Base-by-base conservation (phyloP, 2,113 vertebrate genomes). In the Diadophis punctatus region DNA sequence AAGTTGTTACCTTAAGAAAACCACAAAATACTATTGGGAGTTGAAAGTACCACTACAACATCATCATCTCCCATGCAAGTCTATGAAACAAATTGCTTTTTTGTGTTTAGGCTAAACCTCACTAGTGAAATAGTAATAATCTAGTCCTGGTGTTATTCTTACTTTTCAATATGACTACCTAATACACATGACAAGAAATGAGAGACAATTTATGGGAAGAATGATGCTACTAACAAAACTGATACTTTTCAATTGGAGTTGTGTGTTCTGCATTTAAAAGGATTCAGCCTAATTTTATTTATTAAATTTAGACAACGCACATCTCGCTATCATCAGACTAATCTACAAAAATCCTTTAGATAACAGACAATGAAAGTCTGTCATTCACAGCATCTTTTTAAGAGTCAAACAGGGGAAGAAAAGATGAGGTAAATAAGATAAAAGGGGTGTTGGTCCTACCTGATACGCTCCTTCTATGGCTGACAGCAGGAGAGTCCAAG, bases 361-460 rank as follows among this genome's bases (percentile, higher is more conserved):
- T 34, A 88, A 30, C 20, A 88, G 52, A 48, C 22, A 48, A 10
- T 48, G 22, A 27, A 11, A 46, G 23, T 48, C 60, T 63, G 60
- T 30, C 84, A 25, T 25, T 86, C 14, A 80, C 11, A 46, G 39
- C 43, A 48, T 48, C 11, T 86, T 9, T 49, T 46, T 43, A 4
- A 48, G 39, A 48, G 23, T 86, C 4, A 48, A 85, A 23, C 43
- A 52, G 90, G 88, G 91, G 51, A 88, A 94, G 92, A 94, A 94
- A 94, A 91, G 7, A 7, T 52, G 80, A 39, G 30, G 16, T 39
- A 95, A 91, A 96, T 93, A 96, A 34, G n/a, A 34, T 34, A 74
- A 34, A 16, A n/a, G n/a, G n/a, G n/a, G n/a, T n/a, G n/a, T n/a
- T n/a, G n/a, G n/a, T n/a, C n/a, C n/a, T n/a, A n/a, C n/a, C n/a